Conservation (phyloP, 1,140 invertebrate genomes). For the Drosophila ficusphila region DNA sequence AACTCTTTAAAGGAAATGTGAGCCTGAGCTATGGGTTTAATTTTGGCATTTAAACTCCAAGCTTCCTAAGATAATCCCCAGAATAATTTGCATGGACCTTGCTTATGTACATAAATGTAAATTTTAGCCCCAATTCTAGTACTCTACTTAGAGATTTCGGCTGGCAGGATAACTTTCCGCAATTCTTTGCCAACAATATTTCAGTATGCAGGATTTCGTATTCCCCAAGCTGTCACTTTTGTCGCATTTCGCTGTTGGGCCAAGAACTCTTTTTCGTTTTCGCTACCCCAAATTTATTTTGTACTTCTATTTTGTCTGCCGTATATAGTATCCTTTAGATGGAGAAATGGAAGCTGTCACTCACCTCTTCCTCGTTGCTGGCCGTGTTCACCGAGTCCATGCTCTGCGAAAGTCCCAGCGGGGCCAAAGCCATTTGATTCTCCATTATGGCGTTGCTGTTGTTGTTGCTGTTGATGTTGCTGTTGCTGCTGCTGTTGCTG, state of each 20-base stretch:
- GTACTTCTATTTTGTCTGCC: neutral
- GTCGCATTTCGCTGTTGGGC: slow-evolving; percentile 34
- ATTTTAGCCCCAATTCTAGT: slow-evolving; percentile 39
- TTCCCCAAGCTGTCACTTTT: slow-evolving; percentile 49
- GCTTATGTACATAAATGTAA: slow-evolving; percentile 34
- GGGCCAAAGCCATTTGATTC: slow-evolving; percentile 82
- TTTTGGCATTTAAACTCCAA: slow-evolving; percentile 1
- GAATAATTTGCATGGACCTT: slow-evolving; percentile 32
- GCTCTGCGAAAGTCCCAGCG: slow-evolving; percentile 89
- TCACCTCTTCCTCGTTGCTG: slow-evolving; percentile 95
- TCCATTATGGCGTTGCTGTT: slow-evolving; percentile 74
- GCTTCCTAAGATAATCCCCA: slow-evolving; percentile 4
- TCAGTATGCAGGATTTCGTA: slow-evolving; percentile 35
- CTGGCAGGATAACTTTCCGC: slow-evolving; percentile 11
- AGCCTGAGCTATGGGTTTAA: no score
- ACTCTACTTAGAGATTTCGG: slow-evolving; percentile 26
- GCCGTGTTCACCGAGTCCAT: slow-evolving; percentile 97
- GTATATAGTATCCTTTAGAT: neutral
- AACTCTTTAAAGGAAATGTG: slow-evolving; percentile 3
- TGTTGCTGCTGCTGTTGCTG: slow-evolving; percentile 46
- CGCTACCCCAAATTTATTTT: neutral
- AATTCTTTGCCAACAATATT: slow-evolving; percentile 21
- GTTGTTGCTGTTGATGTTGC: slow-evolving; percentile 40
- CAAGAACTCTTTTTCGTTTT: slow-evolving; percentile 25
- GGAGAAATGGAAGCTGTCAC: slow-evolving; percentile 71